Evolutionary conservation across 1,140 invertebrate species (phyloP).

Genomic region (Ladona fulva): DNA sequence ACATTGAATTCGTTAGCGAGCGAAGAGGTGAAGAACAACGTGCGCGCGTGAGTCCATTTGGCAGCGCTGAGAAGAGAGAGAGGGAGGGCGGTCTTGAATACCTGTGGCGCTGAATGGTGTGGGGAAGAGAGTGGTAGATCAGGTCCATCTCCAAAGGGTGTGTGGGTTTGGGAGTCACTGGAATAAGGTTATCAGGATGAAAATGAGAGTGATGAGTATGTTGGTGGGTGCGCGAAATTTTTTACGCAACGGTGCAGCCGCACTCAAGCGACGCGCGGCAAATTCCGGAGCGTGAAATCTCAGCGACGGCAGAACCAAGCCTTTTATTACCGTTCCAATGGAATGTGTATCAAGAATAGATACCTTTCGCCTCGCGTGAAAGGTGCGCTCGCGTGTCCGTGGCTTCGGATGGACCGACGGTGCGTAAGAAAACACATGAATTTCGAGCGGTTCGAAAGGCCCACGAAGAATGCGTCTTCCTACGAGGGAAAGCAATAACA

Average conservation of each 20-base stretch:
- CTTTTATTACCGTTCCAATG: not conserved
- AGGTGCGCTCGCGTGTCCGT: not conserved
- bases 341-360: not conserved
- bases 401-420: not conserved
- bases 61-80: not conserved
- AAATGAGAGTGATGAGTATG: not conserved
- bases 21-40: too few relatives aligned
- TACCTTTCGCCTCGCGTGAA: not conserved
- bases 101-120: not conserved
- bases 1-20: too few relatives aligned
- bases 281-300: too few relatives aligned
- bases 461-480: too few relatives aligned
- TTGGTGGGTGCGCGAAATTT: not conserved
- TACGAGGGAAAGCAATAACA: too few relatives aligned
- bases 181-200: slow-evolving; percentile 6
- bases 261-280: too few relatives aligned
- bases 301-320: not conserved
- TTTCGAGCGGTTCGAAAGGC: too few relatives aligned
- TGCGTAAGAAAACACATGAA: too few relatives aligned
- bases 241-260: not conserved
- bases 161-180: slow-evolving; percentile 7
- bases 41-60: not conserved
- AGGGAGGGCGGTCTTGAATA: not conserved
- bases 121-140: not conserved
- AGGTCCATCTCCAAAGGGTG: not conserved